Conservation (phyloP, 1,140 invertebrate species). For the Ceratosolen fusciceps region DNA sequence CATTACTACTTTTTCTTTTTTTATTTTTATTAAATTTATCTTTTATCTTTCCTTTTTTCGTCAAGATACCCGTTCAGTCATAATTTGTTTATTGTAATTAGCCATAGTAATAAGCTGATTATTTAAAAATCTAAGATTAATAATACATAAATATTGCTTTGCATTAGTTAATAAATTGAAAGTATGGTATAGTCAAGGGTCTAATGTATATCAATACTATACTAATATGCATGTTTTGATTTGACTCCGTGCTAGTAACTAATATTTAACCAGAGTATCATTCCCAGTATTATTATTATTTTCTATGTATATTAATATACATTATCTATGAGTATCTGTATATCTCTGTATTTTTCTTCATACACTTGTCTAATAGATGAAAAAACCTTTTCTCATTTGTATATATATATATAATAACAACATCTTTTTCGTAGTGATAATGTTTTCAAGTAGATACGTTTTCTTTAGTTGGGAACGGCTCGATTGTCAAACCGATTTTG, state of each 20-base stretch:
- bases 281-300: constrained; percentile 17
- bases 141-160: constrained; percentile 67
- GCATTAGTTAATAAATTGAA: constrained; percentile 57
- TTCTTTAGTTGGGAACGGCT: constrained; percentile 8
- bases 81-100: constrained; percentile 19
- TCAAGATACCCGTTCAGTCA: too few species aligned
- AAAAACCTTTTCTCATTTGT: constrained; percentile 51
- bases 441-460: constrained; percentile 10
- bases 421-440: constrained; percentile 35
- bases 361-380: too few species aligned
- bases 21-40: constrained; percentile 13
- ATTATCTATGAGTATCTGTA: constrained; percentile 8
- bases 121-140: constrained; percentile 43
- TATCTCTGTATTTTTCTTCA: constrained; percentile 50
- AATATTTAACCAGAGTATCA: constrained; percentile 11
- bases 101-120: constrained; percentile 12
- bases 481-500: background rate
- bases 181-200: constrained; percentile 38
- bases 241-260: constrained; percentile 58
- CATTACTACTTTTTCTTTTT: constrained; percentile 16
- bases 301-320: constrained; percentile 21
- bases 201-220: constrained; percentile 18
- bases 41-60: too few species aligned
- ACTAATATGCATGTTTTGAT: constrained; percentile 62
- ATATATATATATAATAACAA: constrained; percentile 52